Evolutionary conservation across 2,113 vertebrate genomes (phyloP), one percentile per base, ranked within the genome.

Genomic region (Pimephales promelas): DNA sequence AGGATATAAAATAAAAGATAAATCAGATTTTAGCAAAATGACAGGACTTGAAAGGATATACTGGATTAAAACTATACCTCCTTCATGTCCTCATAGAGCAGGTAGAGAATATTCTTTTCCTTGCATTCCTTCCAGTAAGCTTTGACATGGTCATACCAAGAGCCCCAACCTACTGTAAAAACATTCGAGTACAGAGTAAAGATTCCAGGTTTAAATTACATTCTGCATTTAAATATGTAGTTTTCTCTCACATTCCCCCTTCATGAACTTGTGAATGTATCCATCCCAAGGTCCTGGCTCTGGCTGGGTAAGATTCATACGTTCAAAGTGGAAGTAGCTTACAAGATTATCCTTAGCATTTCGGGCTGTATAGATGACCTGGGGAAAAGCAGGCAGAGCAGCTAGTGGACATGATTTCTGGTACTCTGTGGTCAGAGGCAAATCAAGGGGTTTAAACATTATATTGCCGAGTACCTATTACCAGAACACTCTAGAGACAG

Each of bases 31-130:
- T 8, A 47, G 4, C 1, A 66, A 31, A 54, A 6, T 40, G 13
- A 1, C 49, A 64, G 5, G 11, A 31, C 16, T 45, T 24, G 3
- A 61, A 31, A 34, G 6, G 20, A 62, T 10, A 18, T 20, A 6
- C 13, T 28, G 10, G 2, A 22, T 24, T 34, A 31, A 31, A 71
- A 10, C 40, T 40, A 6, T 82, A 97, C 97, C 95, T 98, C 94
- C 89, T 98, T 96, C 92, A 99, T 90, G 88, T 98, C 96, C 90
- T 99, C 97, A 0, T 95, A 98, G 92, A 95, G 94, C 11, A 99
- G 86, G 81, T 95, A 99, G 43, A 97, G 94, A 36, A 98, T 93
- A 40, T 95, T 95, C 64, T 86, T 91, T 31, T 92, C 92, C 86
- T 96, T 91, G 87, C 85, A 93, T 89, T 93, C 93, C 40, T 88